phyloP scores from a whole-genome alignment of 2,113 vertebrate species.

The Chaetodon trifascialis region DNA sequence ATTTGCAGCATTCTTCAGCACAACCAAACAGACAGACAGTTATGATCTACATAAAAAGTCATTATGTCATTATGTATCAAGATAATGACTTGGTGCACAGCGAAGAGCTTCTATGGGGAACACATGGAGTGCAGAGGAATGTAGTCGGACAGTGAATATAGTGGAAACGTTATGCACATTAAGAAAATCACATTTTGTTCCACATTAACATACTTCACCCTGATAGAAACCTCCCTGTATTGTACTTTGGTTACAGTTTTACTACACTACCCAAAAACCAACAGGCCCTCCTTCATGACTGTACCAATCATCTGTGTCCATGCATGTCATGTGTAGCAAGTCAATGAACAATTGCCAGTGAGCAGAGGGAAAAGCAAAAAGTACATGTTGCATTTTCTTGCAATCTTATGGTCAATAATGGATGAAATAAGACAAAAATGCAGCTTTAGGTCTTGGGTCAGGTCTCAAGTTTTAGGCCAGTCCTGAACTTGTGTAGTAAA shows the following conservation, averaged over 20 bases:
- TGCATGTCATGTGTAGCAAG: neutral
- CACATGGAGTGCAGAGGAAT: neutral
- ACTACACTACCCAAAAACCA: too few relatives aligned
- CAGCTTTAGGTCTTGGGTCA: neutral
- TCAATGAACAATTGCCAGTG: too few relatives aligned
- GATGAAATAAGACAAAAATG: neutral
- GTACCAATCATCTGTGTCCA: neutral
- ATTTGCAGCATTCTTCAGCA: neutral
- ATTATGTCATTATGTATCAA: neutral
- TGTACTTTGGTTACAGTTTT: neutral
- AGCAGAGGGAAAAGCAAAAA: too few relatives aligned
- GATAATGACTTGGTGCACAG: neutral
- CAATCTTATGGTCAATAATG: neutral
- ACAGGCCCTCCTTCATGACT: too few relatives aligned
- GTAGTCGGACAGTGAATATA: neutral
- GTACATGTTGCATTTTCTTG: too few relatives aligned
- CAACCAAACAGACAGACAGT: neutral
- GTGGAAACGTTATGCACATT: neutral
- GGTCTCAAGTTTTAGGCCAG: neutral
- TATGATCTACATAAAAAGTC: neutral
- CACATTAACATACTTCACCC: neutral
- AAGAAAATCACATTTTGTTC: conserved; percentile 4
- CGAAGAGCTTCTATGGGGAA: neutral
- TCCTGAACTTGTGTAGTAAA: neutral
- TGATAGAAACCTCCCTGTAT: neutral